Base-by-base conservation (phyloP, 2,888 invertebrate genomes). In the Apodemia mormo region DNA sequence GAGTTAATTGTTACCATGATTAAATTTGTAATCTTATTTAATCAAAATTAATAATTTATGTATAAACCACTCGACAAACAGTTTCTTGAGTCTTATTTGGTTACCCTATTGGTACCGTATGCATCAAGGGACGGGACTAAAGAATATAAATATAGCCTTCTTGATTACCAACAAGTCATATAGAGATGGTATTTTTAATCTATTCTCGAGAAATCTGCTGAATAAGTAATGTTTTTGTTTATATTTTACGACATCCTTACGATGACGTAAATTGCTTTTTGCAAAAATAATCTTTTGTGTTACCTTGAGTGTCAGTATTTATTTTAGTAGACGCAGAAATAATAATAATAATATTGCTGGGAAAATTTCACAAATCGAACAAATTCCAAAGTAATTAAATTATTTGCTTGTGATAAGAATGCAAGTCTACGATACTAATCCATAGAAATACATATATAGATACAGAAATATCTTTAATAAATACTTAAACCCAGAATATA, bases 151-250 rank as follows among this genome's bases (percentile, higher is more conserved):
- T 78, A 77, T 76, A 80, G 81, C 81, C 82, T 81, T 72, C 84
- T 86, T 90, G 87, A 90, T 89, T 86, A 87, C 85, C 83, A 81
- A 81, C 85, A 82, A 81, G 82, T 83, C 80, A 80, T 79, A 70
- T 77, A 75, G 71, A 75, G 73, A 71, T 74, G 67, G 71, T 76
- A 76, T 75, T 76, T 74, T 76, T 76, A 68, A 65, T 68, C 68
- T 65, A 65, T 65, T 69, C 65, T 69, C 54, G 65, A 69, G 65
- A 65, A 69, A 69, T 69, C 68, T 65, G 65, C 68, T 49, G 54
- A 65, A 69, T 69, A 61, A 61, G 61, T 69, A 65, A 69, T 69
- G 68, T 65, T 69, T 69, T 65, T 69, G 65, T 65, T 69, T 65
- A 65, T 69, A 69, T 65, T 65, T 69, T 69, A 61, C 30, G 10